phyloP scores from a whole-genome alignment of 2,113 vertebrate species.

The Orthochromis malagaraziensis region DNA sequence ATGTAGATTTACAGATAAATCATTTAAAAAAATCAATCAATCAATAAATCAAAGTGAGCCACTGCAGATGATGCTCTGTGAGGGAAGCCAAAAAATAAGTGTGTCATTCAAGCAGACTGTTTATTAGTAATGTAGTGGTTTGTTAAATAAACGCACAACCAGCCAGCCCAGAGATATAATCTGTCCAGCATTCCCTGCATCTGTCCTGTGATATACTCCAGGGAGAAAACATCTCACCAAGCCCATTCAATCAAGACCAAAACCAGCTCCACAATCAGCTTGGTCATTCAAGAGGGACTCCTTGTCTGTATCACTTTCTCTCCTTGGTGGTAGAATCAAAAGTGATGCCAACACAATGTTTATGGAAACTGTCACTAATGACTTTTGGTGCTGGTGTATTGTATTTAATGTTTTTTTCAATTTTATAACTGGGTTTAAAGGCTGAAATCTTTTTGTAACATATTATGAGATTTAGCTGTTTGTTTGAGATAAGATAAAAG shows the following conservation, averaged over 20 bases:
- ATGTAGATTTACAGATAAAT: background rate
- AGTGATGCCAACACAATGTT: background rate
- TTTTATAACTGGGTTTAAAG: too few relatives aligned
- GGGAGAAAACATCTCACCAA: background rate
- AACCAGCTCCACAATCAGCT: background rate
- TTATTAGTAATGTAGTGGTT: background rate
- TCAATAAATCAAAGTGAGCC: background rate
- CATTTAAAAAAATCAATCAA: background rate
- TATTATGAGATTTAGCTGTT: too few relatives aligned
- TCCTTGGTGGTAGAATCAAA: background rate
- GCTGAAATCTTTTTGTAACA: too few relatives aligned
- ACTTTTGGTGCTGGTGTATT: background rate
- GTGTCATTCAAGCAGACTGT: background rate
- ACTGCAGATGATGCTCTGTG: background rate
- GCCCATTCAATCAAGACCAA: background rate
- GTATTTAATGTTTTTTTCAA: too few relatives aligned
- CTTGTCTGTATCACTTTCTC: background rate
- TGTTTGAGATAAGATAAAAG: too few relatives aligned
- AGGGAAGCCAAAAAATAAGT: background rate
- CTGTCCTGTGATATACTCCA: background rate
- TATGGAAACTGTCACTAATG: background rate
- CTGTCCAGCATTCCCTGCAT: background rate
- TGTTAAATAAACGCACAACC: background rate
- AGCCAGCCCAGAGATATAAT: background rate
- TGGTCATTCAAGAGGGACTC: background rate